Base-by-base conservation (phyloP, 64 coral and sea anemone species). In the Orbicella faveolata region DNA sequence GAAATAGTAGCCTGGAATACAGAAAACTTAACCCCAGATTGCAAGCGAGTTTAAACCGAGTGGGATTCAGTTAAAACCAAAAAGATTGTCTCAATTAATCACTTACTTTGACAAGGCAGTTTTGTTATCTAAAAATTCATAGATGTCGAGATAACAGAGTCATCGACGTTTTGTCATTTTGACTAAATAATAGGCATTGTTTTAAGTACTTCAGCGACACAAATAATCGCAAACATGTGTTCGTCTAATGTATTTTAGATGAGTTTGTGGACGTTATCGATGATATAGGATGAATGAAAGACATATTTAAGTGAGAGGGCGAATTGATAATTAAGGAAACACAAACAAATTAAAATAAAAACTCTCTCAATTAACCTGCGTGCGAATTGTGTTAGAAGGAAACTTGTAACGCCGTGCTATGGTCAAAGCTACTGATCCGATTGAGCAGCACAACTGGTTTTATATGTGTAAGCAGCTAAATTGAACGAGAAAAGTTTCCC, bases 151-250 rank as follows among this genome's bases (percentile, higher is more conserved):
- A 67, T 67, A 44, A 67, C 6, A 66, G 19, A 66, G 6, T 62
- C 57, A 59, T 80, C 52, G 19, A 51, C 20, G 13, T 19, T 82
- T 83, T 63, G 53, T 62, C 15, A 62, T 34, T 81, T 33, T 81
- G 66, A 83, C 68, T 62, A 66, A 83, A 66, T 83, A 9, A 67
- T 83, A 66, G 19, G 20, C 61, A 67, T 66, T 36, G 17, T 67
- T 83, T 53, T 33, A 61, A 51, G 37, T 78, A 51, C 41, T 78
- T 78, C 21, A 12, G 37, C 15, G 19, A 52, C 75, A 23, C 20
- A 59, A 81, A 36, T 81, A 83, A 83, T 61, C 30, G 35, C 34
- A 67, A 83, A 83, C 80, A 67, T 36, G 68, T 83, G 80, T 34
- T 36, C 5, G 62, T 48, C 6, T 83, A 41, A 83, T 83, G 62